Evolutionary conservation across 2,888 invertebrate species (phyloP).

Genomic region (Nephrotoma appendiculata): DNA sequence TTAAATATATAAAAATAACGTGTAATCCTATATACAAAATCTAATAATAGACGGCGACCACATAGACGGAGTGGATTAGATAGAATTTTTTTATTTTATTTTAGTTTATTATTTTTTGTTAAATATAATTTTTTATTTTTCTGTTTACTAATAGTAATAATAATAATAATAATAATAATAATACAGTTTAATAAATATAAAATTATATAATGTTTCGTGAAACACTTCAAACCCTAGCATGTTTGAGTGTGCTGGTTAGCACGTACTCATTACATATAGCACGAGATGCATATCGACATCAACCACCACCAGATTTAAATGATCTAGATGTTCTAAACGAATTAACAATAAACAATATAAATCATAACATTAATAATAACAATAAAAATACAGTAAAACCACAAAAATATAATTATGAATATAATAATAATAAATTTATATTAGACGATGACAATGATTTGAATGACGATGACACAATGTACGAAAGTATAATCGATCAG

Average conservation of each 20-base stretch:
- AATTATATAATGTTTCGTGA: constrained; percentile 13
- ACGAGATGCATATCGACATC: constrained; percentile 12
- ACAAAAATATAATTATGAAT: neutral
- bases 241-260: constrained; percentile 11
- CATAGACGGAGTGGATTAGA: neutral
- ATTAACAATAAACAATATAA: constrained; percentile 1
- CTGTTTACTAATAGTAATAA: neutral
- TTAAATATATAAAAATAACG: neutral
- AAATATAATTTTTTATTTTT: neutral
- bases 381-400: neutral
- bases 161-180: neutral
- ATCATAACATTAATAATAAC: neutral
- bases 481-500: neutral
- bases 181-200: neutral
- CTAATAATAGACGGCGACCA: neutral
- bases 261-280: constrained; percentile 13
- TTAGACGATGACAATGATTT: neutral
- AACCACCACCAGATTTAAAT: constrained; percentile 8
- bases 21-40: neutral
- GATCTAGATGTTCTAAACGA: constrained; percentile 10
- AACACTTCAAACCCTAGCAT: constrained; percentile 12
- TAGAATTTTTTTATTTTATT: neutral
- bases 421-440: neutral
- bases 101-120: neutral
- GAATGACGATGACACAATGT: neutral